Evolutionary conservation across 2,113 vertebrate species (phyloP), one percentile per base, ranked within the genome.

Genomic region (Nestor notabilis): DNA sequence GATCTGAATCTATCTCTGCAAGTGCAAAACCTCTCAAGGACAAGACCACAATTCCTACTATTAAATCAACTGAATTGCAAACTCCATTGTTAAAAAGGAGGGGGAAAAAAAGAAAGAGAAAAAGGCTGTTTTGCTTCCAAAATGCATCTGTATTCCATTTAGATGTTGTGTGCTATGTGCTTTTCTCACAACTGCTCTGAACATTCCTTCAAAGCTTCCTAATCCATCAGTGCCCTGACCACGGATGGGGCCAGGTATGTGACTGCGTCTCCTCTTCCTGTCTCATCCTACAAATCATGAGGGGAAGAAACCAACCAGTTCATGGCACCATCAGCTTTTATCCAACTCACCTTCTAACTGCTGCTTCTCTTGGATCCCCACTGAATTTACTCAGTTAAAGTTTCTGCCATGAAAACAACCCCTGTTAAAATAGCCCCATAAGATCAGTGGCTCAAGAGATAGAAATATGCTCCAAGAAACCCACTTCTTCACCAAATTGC

Each of bases 61-160:
- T 70, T 56, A 96, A 96, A 94, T 87, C 91, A 94, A 96, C 90
- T 70, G 88, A 76, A 90, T 5, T 55, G 69, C 83, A 79, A 95
- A 89, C 64, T 39, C 68, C 68, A 52, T 74, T 91, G 66, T 91
- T 91, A 4, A 17, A 33, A 24, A 44, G 12, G 19, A 19, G 10
- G 74, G 16, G 4, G 17, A 13, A 33, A 27, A 17, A 1, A 37
- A 46, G 43, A 50, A 39, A 71, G 79, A 46, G 17, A 28, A 44
- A 58, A 52, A 74, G 27, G 41, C 25, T 43, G 6, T 35, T 84
- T 46, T 70, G 55, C 52, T 69, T 31, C 79, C 37, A 72, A 89
- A 87, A 83, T 47, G 56, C 71, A 83, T 94, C 89, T 95, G 81
- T 87, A 33, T 33, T 58, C 71, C 65, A 78, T 72, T 95, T n/a